Percentiles rank a stretch among this genome's conserved stretches.
Conservation (phyloP, 2,113 vertebrate genomes). For the Sinocyclocheilus anshuiensis region DNA sequence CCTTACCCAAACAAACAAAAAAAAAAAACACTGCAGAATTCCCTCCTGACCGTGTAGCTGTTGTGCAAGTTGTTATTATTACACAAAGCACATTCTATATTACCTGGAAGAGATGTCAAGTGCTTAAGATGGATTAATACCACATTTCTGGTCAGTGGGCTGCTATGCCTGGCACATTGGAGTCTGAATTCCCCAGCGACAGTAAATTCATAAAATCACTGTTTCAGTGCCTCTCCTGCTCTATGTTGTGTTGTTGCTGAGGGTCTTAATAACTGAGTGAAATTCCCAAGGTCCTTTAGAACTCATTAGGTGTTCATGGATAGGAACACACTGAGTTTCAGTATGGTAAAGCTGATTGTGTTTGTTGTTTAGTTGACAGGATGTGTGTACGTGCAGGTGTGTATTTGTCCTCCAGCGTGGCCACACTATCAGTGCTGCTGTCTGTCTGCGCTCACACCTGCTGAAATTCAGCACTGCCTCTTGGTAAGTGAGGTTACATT, state of each 20-base stretch:
- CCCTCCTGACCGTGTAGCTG: background rate
- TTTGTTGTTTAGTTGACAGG: background rate
- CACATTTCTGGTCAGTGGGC: background rate
- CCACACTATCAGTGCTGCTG: background rate
- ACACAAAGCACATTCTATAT: background rate
- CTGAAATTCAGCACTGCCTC: slow-evolving; percentile 1
- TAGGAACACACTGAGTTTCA: background rate
- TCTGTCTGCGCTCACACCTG: background rate
- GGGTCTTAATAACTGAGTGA: slow-evolving; percentile 1
- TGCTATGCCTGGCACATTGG: background rate
- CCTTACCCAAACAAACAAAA: background rate
- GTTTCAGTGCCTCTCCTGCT: background rate
- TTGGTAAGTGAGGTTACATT: background rate
- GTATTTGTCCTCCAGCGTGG: background rate
- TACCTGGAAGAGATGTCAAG: background rate
- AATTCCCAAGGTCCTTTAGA: slow-evolving; percentile 21
- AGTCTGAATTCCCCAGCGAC: background rate
- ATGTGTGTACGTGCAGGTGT: background rate
- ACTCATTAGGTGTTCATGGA: background rate
- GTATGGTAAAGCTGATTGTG: background rate
- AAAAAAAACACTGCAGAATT: background rate
- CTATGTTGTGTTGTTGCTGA: slow-evolving; percentile 1
- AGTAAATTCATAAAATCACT: background rate
- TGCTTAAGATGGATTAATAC: background rate
- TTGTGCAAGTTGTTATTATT: background rate